Conservation (phyloP, 1,140 invertebrate species). For the Watersipora subatra region DNA sequence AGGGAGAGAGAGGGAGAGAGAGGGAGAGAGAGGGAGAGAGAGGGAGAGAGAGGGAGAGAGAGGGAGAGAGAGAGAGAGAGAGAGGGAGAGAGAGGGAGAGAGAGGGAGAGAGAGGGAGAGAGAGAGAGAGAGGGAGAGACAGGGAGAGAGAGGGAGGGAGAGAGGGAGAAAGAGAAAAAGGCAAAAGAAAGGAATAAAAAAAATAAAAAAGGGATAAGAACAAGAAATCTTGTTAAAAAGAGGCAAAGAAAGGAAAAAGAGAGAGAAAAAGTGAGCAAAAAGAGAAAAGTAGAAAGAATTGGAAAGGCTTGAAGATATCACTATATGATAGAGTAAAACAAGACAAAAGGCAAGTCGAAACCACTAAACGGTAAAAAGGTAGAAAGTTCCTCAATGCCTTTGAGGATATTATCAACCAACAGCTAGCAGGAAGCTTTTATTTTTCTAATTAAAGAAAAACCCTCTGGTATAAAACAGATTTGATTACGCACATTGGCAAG, state of each 20-base stretch:
- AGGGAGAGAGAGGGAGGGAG: neutral
- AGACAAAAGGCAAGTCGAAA: no score
- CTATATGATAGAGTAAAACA: no score
- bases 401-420: no score
- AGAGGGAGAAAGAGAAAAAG: neutral
- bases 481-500: no score
- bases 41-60: neutral
- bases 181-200: neutral
- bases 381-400: no score
- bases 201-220: neutral
- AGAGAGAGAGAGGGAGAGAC: constrained; percentile 4
- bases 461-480: no score
- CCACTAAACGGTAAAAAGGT: no score
- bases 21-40: neutral
- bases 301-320: neutral
- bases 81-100: neutral
- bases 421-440: no score
- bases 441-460: no score
- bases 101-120: neutral
- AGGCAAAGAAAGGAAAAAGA: neutral
- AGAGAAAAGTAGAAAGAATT: neutral
- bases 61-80: constrained; percentile 3
- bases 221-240: neutral
- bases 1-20: neutral
- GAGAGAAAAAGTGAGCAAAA: no score